A percentile compares a stretch with the other conserved stretches of the same genome.
Conservation (phyloP, 2,888 invertebrate genomes). For the Drosophila parthenogenetica region DNA sequence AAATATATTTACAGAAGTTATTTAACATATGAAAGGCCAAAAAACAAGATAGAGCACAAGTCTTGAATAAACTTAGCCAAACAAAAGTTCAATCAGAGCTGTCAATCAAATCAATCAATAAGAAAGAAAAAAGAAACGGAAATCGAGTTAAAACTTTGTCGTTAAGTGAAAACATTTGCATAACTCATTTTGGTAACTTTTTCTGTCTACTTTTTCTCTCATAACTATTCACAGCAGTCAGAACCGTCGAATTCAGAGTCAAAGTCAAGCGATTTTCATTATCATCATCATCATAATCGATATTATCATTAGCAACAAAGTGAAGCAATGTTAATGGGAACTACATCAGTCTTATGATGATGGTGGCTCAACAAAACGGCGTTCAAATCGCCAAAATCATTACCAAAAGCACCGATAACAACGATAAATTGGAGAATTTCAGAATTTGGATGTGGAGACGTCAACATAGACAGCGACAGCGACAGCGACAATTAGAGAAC, state of each 20-base stretch:
- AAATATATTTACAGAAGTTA: background rate
- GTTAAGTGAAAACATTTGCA: conserved; percentile 23
- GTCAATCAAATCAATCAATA: conserved; percentile 17
- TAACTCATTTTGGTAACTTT: conserved; percentile 19
- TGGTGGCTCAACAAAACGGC: conserved; percentile 50
- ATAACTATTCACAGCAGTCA: conserved; percentile 9
- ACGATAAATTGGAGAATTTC: conserved; percentile 21
- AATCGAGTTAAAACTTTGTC: conserved; percentile 8
- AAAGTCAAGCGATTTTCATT: background rate
- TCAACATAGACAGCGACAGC: conserved; percentile 38
- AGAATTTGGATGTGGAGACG: conserved; percentile 18
- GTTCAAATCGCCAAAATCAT: conserved; percentile 55
- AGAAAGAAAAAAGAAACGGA: background rate
- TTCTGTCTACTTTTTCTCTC: too few species aligned
- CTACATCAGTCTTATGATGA: conserved; percentile 57
- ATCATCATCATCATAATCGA: background rate
- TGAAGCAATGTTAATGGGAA: conserved; percentile 58
- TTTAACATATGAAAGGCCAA: background rate
- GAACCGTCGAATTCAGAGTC: background rate
- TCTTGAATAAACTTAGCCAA: background rate
- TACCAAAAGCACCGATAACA: conserved; percentile 36
- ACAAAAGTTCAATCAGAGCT: conserved; percentile 2
- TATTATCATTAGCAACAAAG: conserved; percentile 5
- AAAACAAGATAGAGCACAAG: background rate
- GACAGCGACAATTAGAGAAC: conserved; percentile 39